A percentile compares a stretch with the other conserved stretches of the same genome.
Evolutionary conservation across 2,113 vertebrate genomes (phyloP).

Genomic region (Passer domesticus): DNA sequence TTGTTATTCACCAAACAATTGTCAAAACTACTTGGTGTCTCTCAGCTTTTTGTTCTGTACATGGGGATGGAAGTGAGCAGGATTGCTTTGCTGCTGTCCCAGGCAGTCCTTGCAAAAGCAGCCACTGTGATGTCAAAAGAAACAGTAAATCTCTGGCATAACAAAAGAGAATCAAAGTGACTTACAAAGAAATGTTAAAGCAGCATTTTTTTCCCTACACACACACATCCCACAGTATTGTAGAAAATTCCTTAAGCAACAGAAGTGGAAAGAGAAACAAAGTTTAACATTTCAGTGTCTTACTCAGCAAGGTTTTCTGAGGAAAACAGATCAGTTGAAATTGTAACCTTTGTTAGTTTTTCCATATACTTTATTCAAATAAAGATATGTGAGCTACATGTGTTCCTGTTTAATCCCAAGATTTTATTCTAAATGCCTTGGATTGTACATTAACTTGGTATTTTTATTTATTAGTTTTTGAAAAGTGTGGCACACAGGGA

Average conservation of each 20-base stretch:
- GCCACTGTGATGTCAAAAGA: neutral
- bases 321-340: conserved; percentile 49
- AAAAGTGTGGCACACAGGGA: neutral
- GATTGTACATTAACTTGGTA: conserved; percentile 13
- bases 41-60: neutral
- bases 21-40: neutral
- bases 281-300: conserved; percentile 53
- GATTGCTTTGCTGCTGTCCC: neutral
- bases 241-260: conserved; percentile 53
- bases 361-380: conserved; percentile 65
- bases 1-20: neutral
- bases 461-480: conserved; percentile 36
- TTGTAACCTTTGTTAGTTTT: conserved; percentile 59
- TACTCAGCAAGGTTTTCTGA: conserved; percentile 56
- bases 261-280: conserved; percentile 62
- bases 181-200: neutral
- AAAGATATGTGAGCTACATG: conserved; percentile 51
- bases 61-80: fast-evolving
- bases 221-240: neutral
- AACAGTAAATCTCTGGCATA: conserved; percentile 17
- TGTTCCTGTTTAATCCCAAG: conserved; percentile 51
- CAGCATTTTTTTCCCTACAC: neutral
- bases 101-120: neutral
- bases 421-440: conserved; percentile 20
- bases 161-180: conserved; percentile 6